These are phyloP conservation scores for Diadema setosum DNA, from an alignment of 35 echinoderm and acorn worm species.

Conservation along the genomic window DNA sequence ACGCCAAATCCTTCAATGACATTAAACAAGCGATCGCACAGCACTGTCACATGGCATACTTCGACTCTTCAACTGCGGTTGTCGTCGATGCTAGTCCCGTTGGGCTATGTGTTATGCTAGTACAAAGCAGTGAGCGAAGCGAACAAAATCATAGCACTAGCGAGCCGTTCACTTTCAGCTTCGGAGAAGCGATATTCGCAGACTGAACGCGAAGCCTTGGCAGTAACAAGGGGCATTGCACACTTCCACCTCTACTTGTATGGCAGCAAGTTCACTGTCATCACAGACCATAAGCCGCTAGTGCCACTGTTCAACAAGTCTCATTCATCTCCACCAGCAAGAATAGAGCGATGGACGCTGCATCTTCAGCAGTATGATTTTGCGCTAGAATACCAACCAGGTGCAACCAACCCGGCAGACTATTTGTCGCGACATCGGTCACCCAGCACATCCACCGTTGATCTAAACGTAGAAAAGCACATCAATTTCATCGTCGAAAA, in stretches of 20 bases:
- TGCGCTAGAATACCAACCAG: conserved; percentile 50
- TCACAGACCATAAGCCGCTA: conserved; percentile 85
- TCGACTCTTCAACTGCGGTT: conserved; percentile 37
- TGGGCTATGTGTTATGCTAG: conserved; percentile 45
- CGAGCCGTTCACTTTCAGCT: conserved; percentile 5
- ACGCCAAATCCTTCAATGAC: conserved; percentile 23
- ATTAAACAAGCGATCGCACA: conserved; percentile 47
- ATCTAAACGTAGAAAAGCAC: conserved; percentile 55
- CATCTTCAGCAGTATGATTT: conserved; percentile 74
- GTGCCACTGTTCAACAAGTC: conserved; percentile 68
- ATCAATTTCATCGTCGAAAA: conserved; percentile 40
- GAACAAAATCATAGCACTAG: conserved; percentile 34
- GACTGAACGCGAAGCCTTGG: conserved; percentile 60
- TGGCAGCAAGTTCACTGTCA: conserved; percentile 51
- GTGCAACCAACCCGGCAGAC: conserved; percentile 63
- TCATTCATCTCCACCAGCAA: conserved; percentile 46
- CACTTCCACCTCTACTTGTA: conserved; percentile 76
- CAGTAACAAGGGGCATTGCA: conserved; percentile 63
- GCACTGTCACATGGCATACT: conserved; percentile 60
- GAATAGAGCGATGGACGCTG: conserved; percentile 85
- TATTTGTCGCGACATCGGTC: conserved; percentile 69
- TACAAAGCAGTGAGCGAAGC: neutral
- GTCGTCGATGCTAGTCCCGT: conserved; percentile 71
- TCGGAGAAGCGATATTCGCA: conserved; percentile 69
- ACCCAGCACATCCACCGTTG: neutral